Base-by-base conservation (phyloP, 1,140 invertebrate genomes). In the Meteorus sp. region DNA sequence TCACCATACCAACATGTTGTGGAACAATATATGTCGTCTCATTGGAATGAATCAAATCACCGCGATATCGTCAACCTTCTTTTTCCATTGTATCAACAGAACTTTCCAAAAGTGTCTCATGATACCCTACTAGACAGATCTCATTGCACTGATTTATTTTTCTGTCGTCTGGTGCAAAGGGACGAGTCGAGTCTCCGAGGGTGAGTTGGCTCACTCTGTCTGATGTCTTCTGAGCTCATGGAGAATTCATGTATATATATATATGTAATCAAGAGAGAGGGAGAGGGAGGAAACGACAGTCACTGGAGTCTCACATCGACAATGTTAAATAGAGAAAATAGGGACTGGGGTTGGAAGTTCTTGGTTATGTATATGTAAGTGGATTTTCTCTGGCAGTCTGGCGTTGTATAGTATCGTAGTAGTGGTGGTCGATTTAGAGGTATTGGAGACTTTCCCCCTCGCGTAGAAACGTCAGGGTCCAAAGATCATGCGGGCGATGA, bases 401-500 rank as follows among this genome's bases (percentile, higher is more conserved):
- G 51, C n/a, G n/a, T n/a, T n/a, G n/a, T n/a, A n/a, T n/a, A n/a
- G n/a, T n/a, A n/a, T n/a, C n/a, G n/a, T n/a, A n/a, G 59, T 44
- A 59, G 66, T 65, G 68, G 61, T 68, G 61, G 59, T 70, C 66
- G 70, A 70, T 61, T 64, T 47, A 56, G 47, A 64, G 59, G 60
- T 71, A 62, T 61, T 56, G 61, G 65, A 62, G 66, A 63, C 58
- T 62, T 63, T 70, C 66, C 68, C 66, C 69, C 68, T 69, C 62
- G 56, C 67, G 67, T 54, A 62, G 67, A 59, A 59, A 61, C 60
- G 63, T 58, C 61, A 68, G 65, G 65, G 66, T 67, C 74, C 70
- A 75, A 76, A 76, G 74, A 76, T 75, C 73, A 72, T 74, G 72
- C 73, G 74, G 71, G 57, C 74, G 69, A 74, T 75, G 74, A 76